Conservation (phyloP, 2,888 invertebrate species). For the Caenorhabditis zanzibari region DNA sequence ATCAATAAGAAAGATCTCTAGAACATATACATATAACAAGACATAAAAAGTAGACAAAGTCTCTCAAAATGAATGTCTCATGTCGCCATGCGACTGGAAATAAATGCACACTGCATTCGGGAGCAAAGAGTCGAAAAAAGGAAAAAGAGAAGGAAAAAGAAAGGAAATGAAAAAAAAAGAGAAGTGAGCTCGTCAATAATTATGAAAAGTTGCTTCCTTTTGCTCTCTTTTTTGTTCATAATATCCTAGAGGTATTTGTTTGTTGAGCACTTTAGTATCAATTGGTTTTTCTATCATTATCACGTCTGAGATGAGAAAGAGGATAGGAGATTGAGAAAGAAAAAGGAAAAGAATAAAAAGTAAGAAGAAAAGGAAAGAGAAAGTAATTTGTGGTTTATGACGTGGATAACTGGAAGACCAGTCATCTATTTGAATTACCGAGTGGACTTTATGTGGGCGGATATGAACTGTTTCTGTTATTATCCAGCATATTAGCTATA, state of each 20-base stretch:
- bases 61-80: conserved; percentile 10
- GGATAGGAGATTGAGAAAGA: background rate
- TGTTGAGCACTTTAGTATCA: conserved; percentile 47
- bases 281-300: conserved; percentile 18
- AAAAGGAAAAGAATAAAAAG: conserved; percentile 2
- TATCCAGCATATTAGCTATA: too few relatives aligned
- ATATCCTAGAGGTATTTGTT: conserved; percentile 42
- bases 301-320: conserved; percentile 16
- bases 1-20: background rate
- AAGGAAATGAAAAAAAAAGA: conserved; percentile 6
- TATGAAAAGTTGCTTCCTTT: conserved; percentile 22
- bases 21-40: conserved; percentile 1
- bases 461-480: background rate
- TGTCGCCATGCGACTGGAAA: conserved; percentile 59
- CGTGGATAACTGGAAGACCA: conserved; percentile 31
- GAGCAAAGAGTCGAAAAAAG: conserved; percentile 18
- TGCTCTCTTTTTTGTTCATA: conserved; percentile 1
- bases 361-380: background rate
- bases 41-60: conserved; percentile 28
- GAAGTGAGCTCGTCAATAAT: conserved; percentile 38
- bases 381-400: conserved; percentile 22
- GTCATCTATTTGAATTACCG: conserved; percentile 13
- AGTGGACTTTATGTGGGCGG: conserved; percentile 22
- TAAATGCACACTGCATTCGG: conserved; percentile 27
- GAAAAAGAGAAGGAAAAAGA: background rate